Evolutionary conservation across 2,888 invertebrate species (phyloP), one percentile per base, ranked within the genome.

Genomic region (Chromoteleia sp.): DNA sequence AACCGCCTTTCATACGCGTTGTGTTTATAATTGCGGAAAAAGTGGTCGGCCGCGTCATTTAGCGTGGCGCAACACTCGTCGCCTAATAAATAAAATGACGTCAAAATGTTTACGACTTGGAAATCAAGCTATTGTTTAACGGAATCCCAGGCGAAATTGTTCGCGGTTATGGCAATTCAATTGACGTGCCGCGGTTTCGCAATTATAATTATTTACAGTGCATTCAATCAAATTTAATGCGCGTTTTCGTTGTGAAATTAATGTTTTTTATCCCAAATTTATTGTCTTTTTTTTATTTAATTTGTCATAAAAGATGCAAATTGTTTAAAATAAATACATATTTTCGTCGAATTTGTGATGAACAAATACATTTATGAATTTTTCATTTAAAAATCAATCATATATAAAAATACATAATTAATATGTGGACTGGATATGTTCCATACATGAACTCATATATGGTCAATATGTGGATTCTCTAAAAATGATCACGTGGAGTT

Each of bases 21-120:
- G 15, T 73, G 61, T 73, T 48, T 15, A 48, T 74, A 39, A 65
- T 74, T 54, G 63, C 45, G 56, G 56, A 65, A 65, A 65, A 63
- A 74, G 50, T 45, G 56, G 52, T 50, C n/a, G 30, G 36, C 41
- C 12, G 25, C 43, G 30, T 65, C 65, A 74, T 50, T 71, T 59
- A 52, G 33, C 36, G 39, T n/a, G n/a, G 7, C 30, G 12, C 15
- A 59, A 71, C 21, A 43, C 30, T 19, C 36, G 50, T 50, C 19
- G 63, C n/a, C 7, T 17, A 56, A 39, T 63, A 30, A 30, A 63
- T 52, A 65, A 52, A 65, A 52, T 52, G 36, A 36, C 21, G 29
- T 0, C 48, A 15, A 17, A 52, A 39, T 39, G 15, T 52, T 50
- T 19, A 39, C 39, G n/a, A 52, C 25, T 65, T 39, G 30, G 3